phyloP scores from a whole-genome alignment of 2,797 vertebrate species.

The Lacerta viridis region DNA sequence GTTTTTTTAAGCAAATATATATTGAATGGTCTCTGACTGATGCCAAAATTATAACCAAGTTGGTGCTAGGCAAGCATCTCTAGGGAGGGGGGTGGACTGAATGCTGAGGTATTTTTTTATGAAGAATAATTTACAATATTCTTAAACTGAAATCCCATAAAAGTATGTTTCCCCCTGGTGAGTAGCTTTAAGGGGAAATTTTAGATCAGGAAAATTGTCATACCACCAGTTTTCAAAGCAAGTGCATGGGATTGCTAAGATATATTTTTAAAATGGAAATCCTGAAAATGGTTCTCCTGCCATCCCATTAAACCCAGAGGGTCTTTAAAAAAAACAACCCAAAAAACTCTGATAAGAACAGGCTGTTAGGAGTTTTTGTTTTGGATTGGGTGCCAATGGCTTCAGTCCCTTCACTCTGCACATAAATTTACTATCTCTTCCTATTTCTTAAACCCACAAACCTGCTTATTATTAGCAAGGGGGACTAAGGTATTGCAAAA shows the following conservation, averaged over 20 bases:
- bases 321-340: neutral
- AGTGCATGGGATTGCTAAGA: neutral
- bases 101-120: too few species aligned
- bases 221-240: neutral
- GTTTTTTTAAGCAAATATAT: too few species aligned
- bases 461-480: neutral
- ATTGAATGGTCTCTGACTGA: neutral
- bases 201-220: neutral
- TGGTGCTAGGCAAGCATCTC: neutral
- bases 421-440: neutral
- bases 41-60: neutral
- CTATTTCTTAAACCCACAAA: neutral
- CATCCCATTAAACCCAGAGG: neutral
- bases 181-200: neutral
- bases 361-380: neutral
- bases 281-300: neutral
- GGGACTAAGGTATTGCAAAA: neutral
- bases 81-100: neutral
- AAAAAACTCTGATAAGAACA: neutral
- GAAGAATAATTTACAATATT: neutral
- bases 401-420: neutral
- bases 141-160: neutral
- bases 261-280: conserved; percentile 3
- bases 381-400: neutral
- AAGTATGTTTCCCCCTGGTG: neutral